Base-by-base conservation (phyloP, 2,888 invertebrate genomes). In the Pollenia griseotomentosa region DNA sequence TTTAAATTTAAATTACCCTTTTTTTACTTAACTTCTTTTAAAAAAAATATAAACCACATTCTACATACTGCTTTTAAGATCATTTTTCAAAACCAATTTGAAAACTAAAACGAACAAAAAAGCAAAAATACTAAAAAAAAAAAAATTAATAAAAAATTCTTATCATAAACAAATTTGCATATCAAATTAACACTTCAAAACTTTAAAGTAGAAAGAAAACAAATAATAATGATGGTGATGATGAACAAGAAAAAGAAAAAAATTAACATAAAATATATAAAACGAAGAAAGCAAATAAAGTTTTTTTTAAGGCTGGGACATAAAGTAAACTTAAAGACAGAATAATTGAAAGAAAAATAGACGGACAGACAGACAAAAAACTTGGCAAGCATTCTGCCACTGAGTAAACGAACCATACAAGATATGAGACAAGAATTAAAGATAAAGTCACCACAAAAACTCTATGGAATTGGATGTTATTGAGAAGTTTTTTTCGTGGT, bases 141-240 rank as follows among this genome's bases (percentile, higher is more conserved):
- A 44, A 63, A 74, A 81, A 61, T 84, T 66, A 78, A 84, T 84
- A 81, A 79, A 74, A 83, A 55, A 84, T 81, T 87, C 84, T 81
- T 77, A 87, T 81, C 84, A 74, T 57, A 78, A 78, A 74, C 61
- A 81, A 87, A 84, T 81, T 87, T 87, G 78, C 81, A 87, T 87
- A 87, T 81, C 77, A 84, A 87, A 87, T 87, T 87, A 87, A 87
- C 87, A 87, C 87, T 78, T 84, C 33, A 55, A 81, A 79, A 74
- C 23, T 75, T 59, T 42, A 42, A 63, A 81, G 55, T 44, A 51
- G 40, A 61, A 42, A 78, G 4, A 55, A 75, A 77, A 23, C 16
- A 57, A 33, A 19, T 11, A 59, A 59, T 68, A 59, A 82, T n/a
- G 40, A 48, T n/a, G 33, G 74, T 59, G 12, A 42, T 51, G 63